Conservation (phyloP, 2,113 vertebrate genomes). For the Lepus europaeus region DNA sequence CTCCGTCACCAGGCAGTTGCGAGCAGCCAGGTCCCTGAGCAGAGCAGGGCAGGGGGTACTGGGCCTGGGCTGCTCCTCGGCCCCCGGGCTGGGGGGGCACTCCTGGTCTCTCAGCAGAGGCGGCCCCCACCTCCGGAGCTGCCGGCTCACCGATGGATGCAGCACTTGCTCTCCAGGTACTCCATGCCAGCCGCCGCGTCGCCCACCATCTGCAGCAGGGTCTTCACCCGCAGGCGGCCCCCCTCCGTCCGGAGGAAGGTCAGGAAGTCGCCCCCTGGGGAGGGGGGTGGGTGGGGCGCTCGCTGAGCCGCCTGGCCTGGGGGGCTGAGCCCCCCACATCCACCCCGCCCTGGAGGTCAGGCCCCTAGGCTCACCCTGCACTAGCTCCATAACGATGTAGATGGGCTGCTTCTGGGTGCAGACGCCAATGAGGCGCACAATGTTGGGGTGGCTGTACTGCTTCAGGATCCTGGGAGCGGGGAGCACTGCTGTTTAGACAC, state of each 20-base stretch:
- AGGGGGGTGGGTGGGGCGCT: no score
- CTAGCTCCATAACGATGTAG: conserved; percentile 98
- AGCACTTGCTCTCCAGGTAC: conserved; percentile 96
- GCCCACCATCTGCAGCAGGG: conserved; percentile 94
- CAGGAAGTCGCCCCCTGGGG: conserved; percentile 96
- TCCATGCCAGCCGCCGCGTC: conserved; percentile 95
- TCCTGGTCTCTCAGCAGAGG: rapidly evolving
- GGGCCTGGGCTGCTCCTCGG: rapidly evolving
- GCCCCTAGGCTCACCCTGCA: conserved; percentile 89
- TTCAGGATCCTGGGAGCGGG: conserved; percentile 93
- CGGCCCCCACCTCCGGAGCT: no score
- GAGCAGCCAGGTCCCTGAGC: conserved; percentile 94
- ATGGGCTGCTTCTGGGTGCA: conserved; percentile 98
- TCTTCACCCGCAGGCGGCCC: conserved; percentile 88
- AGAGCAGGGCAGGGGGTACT: rapidly evolving
- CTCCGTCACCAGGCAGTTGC: conserved; percentile 97
- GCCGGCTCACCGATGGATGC: conserved; percentile 94
- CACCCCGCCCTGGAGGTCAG: rapidly evolving
- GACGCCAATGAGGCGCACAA: conserved; percentile 96
- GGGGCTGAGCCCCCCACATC: background rate
- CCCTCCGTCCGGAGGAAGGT: conserved; percentile 93
- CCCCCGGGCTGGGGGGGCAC: no score
- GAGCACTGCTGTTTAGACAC: background rate
- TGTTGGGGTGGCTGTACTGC: conserved; percentile 97
- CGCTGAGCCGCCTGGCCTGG: background rate